Percentiles rank a stretch among this genome's conserved stretches.
Conservation (phyloP, 1,140 invertebrate species). For the Lycorma delicatula region DNA sequence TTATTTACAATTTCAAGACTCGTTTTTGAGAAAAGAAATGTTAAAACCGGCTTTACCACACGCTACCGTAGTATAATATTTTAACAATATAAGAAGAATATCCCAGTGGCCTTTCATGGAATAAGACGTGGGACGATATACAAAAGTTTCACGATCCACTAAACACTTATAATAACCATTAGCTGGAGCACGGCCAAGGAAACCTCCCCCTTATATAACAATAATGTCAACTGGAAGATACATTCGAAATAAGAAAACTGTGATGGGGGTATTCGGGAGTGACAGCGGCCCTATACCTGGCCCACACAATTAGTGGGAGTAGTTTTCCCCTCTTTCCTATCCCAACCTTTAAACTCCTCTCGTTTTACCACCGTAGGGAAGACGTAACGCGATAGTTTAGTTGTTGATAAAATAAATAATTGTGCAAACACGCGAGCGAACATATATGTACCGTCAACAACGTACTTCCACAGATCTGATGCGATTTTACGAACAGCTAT, state of each 20-base stretch:
- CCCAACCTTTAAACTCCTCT: not conserved
- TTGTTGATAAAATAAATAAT: constrained; percentile 1
- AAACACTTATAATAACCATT: constrained; percentile 7
- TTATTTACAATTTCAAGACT: constrained; percentile 6
- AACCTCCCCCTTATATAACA: constrained; percentile 4
- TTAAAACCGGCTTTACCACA: constrained; percentile 3
- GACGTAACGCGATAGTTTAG: not conserved
- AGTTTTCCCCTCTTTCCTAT: not conserved
- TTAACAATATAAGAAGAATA: constrained; percentile 4
- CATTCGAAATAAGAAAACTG: not conserved
- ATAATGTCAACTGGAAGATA: constrained; percentile 5
- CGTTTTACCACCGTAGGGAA: not conserved
- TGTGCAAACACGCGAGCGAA: constrained; percentile 3
- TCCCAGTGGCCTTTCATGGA: not conserved
- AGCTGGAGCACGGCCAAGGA: constrained; percentile 1
- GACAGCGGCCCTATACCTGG: constrained; percentile 1
- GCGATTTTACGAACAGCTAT: no score
- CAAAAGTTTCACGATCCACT: constrained; percentile 7
- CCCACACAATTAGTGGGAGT: constrained; percentile 4
- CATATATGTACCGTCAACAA: no score
- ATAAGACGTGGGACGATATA: not conserved
- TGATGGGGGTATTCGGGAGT: constrained; percentile 4
- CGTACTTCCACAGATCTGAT: no score
- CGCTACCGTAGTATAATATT: constrained; percentile 4
- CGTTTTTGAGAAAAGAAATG: not conserved